Base-by-base conservation (phyloP, 2,113 vertebrate genomes). In the Epinephelus fuscoguttatus region DNA sequence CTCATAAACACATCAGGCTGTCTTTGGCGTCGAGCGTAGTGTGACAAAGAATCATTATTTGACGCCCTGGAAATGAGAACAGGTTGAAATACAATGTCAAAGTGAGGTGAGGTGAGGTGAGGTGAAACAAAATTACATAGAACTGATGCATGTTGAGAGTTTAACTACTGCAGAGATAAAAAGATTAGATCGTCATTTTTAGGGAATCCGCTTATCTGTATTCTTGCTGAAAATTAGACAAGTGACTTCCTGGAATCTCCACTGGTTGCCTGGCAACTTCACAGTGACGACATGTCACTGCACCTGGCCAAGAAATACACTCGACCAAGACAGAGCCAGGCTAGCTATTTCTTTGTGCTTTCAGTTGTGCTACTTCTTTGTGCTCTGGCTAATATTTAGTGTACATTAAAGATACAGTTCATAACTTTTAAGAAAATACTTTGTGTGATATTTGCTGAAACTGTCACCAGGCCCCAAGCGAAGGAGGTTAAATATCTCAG, bases 261-360 rank as follows among this genome's bases (percentile, higher is more conserved):
- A 4, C 63, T 49, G 30, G 18, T 67, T 67, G 37, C 37, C 15
- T 53, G 66, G n/a, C 56, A 70, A 79, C 27, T 40, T 75, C 21
- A 52, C 14, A 47, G 8, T 21, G 49, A 80, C 0, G 8, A 62
- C 30, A 53, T 8, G 12, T 71, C 19, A 18, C 68, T n/a, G 42
- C 27, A 37, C 19, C 27, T 19, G 11, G 66, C 27, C 27, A 33
- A 25, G 27, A 60, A 45, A 45, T 45, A 11, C 9, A 45, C 21
- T 21, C 5, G 18, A 57, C 30, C 33, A 37, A 19, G 45, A 60
- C 30, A 17, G 13, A 60, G 23, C 42, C 42, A 52, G 12, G 19
- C 71, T 18, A 62, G 7, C 11, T 49, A 3, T 52, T 62, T 49
- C 40, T 23, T 23, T 5, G 4, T 47, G 17, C 12, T 49, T 45